Evolutionary conservation across 2,113 vertebrate species (phyloP), one percentile per base, ranked within the genome.

Genomic region (Dermatemys mawii): DNA sequence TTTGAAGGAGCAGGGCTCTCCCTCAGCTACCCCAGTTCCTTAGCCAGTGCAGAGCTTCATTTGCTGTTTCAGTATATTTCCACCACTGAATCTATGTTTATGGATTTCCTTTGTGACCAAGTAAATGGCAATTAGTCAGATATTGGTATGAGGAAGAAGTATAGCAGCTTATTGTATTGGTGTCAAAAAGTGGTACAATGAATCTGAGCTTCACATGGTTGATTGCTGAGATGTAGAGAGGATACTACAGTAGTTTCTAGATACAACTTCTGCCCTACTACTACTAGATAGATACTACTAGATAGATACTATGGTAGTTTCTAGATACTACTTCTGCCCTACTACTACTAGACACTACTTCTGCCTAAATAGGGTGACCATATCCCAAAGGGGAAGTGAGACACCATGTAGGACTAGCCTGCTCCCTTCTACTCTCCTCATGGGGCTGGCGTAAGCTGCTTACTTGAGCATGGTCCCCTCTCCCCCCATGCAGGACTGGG

Each of bases 381-480:
- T 29, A 29, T 32, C 55, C 55, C 27, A 14, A 29, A 60, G 55
- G 55, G 12, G 29, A 26, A 27, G 29, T 1, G 21, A 10, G 1
- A 5, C 46, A 51, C 32, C 1, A 4, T n/a, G 46, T 35, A 41
- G 78, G 81, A 13, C 85, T 53, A 48, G 5, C 32, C 13, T 1
- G 60, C 41, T 44, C 60, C n/a, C 29, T 49, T 38, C 38, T 19
- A 63, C 19, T 24, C 8, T 6, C 54, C 14, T 46, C 5, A 1
- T 32, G 55, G 55, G 27, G 29, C 12, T 57, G 27, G 55, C 55
- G 12, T 12, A 2, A 0, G 2, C 8, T 5, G 67, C 4, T 1
- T 49, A 41, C 38, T 2, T 2, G 12, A 21, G 27, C 1, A 1
- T 4, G 8, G 60, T 11, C 51, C 51, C 50, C 17, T 2, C 53